Percentiles rank a stretch among this genome's conserved stretches.
Evolutionary conservation across 1,140 invertebrate genomes (phyloP).

Genomic region (Anoplolepis gracilipes): DNA sequence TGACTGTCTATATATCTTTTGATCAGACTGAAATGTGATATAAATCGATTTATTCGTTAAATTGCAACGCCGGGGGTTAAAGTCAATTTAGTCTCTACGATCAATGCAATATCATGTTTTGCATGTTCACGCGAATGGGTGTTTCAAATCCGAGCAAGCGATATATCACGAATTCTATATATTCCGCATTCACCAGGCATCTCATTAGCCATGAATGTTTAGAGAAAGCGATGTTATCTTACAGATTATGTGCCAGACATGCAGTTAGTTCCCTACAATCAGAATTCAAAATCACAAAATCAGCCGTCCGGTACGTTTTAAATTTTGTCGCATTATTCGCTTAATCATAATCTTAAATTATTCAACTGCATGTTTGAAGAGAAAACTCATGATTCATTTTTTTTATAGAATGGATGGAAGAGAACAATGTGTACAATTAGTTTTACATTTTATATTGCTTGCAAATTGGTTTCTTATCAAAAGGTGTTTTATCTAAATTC

Average conservation of each 20-base stretch:
- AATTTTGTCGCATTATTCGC: constrained; percentile 29
- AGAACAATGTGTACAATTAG: background rate
- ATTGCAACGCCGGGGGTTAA: constrained; percentile 39
- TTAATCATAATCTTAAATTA: constrained; percentile 1
- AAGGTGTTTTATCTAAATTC: too few relatives aligned
- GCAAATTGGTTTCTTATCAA: background rate
- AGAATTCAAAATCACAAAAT: constrained; percentile 74
- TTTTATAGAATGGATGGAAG: background rate
- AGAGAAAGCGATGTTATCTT: constrained; percentile 58
- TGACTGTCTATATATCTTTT: background rate
- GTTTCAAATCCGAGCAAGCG: constrained; percentile 65
- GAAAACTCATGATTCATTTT: background rate
- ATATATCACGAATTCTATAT: constrained; percentile 27
- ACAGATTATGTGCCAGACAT: constrained; percentile 70
- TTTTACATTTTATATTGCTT: background rate
- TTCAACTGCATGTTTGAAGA: background rate
- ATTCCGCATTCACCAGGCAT: constrained; percentile 34
- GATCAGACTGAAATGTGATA: background rate
- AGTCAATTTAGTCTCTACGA: constrained; percentile 34
- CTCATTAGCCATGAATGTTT: constrained; percentile 45
- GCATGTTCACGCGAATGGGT: constrained; percentile 64
- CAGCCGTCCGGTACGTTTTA: constrained; percentile 74
- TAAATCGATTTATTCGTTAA: background rate
- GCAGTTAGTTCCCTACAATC: constrained; percentile 74
- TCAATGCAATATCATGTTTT: constrained; percentile 42